A percentile compares a stretch with the other conserved stretches of the same genome.
These are phyloP conservation scores for Andrena chrysosceles DNA, from an alignment of 2,888 invertebrate genomes.

Conservation along the genomic window DNA sequence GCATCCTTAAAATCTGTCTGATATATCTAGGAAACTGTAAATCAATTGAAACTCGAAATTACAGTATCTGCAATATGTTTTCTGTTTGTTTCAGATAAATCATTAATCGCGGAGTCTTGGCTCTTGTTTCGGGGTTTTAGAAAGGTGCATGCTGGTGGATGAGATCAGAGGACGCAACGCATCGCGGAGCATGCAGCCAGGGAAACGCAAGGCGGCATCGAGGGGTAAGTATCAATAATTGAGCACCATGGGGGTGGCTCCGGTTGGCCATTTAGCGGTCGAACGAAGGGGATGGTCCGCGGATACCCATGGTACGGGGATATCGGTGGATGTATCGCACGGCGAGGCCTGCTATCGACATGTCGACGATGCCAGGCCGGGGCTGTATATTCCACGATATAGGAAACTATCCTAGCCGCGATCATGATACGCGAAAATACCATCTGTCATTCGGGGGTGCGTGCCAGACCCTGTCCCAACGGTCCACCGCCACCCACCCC, in stretches of 20 bases:
- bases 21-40: too few species aligned
- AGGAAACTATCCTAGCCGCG: slow-evolving; percentile 80
- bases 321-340: slow-evolving; percentile 82
- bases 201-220: slow-evolving; percentile 59
- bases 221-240: slow-evolving; percentile 83
- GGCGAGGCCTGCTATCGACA: slow-evolving; percentile 84
- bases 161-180: slow-evolving; percentile 48
- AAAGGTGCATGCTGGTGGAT: slow-evolving; percentile 29
- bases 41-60: background rate
- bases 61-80: background rate
- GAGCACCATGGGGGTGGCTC: slow-evolving; percentile 81
- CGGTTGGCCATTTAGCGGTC: slow-evolving; percentile 83
- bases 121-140: background rate
- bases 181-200: slow-evolving; percentile 43
- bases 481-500: slow-evolving; percentile 38
- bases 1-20: too few species aligned
- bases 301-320: slow-evolving; percentile 75
- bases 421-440: slow-evolving; percentile 83
- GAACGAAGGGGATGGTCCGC: slow-evolving; percentile 76
- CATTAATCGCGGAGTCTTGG: too few species aligned
- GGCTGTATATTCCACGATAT: slow-evolving; percentile 77
- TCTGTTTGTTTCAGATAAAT: background rate
- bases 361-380: slow-evolving; percentile 81
- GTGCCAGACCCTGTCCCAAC: slow-evolving; percentile 67
- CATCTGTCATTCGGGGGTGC: slow-evolving; percentile 82